Evolutionary conservation across 2,797 vertebrate genomes (phyloP).

Genomic region (Chelonia mydas): DNA sequence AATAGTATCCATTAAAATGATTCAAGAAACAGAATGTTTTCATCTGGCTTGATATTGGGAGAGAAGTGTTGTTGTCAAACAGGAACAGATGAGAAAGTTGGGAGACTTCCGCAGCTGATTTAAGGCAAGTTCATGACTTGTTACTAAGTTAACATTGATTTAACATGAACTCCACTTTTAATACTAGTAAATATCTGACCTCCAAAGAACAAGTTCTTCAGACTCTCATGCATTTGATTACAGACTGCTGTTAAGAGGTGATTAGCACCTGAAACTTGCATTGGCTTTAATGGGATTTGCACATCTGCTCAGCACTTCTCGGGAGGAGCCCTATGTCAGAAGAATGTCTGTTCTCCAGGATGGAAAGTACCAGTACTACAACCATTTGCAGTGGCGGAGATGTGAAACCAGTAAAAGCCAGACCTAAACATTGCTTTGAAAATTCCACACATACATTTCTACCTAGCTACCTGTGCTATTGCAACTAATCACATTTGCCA

Average conservation of each 20-base stretch:
- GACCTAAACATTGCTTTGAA: too few relatives aligned
- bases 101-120: slow-evolving; percentile 1
- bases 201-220: background rate
- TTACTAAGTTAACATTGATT: background rate
- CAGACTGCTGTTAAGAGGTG: background rate
- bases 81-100: background rate
- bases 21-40: background rate
- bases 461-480: background rate
- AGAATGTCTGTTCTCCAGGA: slow-evolving; percentile 26
- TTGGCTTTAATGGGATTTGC: background rate
- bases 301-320: background rate
- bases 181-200: background rate
- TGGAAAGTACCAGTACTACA: background rate
- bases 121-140: background rate
- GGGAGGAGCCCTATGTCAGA: slow-evolving; percentile 11
- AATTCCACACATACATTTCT: too few relatives aligned
- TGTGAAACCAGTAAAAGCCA: too few relatives aligned
- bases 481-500: background rate
- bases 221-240: background rate
- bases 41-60: background rate
- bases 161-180: accelerated
- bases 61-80: too few relatives aligned
- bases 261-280: background rate
- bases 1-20: background rate
- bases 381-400: background rate